Conservation (phyloP, 2,888 invertebrate genomes). For the Caenorhabditis auriculariae region DNA sequence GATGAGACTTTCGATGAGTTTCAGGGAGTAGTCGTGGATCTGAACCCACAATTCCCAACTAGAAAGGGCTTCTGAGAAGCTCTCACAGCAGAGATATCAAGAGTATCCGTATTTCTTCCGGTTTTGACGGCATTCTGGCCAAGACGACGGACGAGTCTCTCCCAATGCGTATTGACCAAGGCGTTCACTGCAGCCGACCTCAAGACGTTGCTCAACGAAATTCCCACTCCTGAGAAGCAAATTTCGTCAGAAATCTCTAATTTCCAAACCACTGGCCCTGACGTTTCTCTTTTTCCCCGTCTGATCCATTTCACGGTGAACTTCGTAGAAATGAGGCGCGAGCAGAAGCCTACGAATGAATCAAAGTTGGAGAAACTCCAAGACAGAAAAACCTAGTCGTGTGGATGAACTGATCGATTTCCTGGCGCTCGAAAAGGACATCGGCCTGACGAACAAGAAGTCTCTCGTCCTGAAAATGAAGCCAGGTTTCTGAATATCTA, state of each 20-base stretch:
- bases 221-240: slow-evolving; percentile 1
- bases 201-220: slow-evolving; percentile 36
- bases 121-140: slow-evolving; percentile 34
- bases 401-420: slow-evolving; percentile 47
- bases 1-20: slow-evolving; percentile 49
- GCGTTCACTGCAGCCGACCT: slow-evolving; percentile 38
- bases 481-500: background rate
- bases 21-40: slow-evolving; percentile 59
- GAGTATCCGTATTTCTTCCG: slow-evolving; percentile 12
- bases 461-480: slow-evolving; percentile 45
- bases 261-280: slow-evolving; percentile 9
- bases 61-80: background rate
- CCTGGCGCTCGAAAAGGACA: slow-evolving; percentile 46
- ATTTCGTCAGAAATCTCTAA: slow-evolving; percentile 20
- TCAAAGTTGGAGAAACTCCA: background rate
- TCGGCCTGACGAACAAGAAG: slow-evolving; percentile 56
- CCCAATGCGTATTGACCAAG: slow-evolving; percentile 39
- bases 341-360: slow-evolving; percentile 45
- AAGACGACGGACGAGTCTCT: slow-evolving; percentile 47
- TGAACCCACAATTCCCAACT: no score
- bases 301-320: slow-evolving; percentile 26
- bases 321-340: slow-evolving; percentile 57
- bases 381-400: slow-evolving; percentile 2
- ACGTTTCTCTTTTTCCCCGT: no score
- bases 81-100: background rate